Conservation (phyloP, 2,888 invertebrate genomes). For the Napeogenes sylphis region DNA sequence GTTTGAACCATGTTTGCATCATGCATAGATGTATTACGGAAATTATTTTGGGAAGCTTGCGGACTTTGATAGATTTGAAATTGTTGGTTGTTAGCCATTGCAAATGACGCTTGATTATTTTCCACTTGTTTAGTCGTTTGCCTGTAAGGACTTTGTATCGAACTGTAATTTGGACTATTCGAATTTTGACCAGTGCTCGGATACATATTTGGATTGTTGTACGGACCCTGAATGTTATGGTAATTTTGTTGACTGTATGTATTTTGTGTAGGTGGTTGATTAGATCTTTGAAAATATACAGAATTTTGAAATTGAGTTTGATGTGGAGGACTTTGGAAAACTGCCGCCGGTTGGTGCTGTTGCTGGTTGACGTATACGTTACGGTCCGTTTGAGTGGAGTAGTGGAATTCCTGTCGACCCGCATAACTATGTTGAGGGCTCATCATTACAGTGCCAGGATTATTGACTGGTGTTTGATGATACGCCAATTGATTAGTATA, state of each 20-base stretch:
- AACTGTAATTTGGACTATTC: slow-evolving; percentile 53
- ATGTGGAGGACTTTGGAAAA: slow-evolving; percentile 67
- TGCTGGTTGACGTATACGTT: slow-evolving; percentile 60
- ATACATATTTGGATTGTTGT: slow-evolving; percentile 55
- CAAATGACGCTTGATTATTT: slow-evolving; percentile 47
- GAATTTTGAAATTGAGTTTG: slow-evolving; percentile 64
- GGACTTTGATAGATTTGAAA: slow-evolving; percentile 72
- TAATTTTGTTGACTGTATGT: slow-evolving; percentile 57
- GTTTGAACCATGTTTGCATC: slow-evolving; percentile 43
- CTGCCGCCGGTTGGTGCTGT: slow-evolving; percentile 43
- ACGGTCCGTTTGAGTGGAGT: slow-evolving; percentile 58
- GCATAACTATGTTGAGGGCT: slow-evolving; percentile 64
- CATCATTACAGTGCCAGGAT: slow-evolving; percentile 64
- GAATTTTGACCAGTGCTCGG: slow-evolving; percentile 43
- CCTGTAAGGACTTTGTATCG: slow-evolving; percentile 58
- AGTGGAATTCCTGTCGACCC: slow-evolving; percentile 61
- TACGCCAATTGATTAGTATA: slow-evolving; percentile 65
- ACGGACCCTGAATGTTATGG: slow-evolving; percentile 57
- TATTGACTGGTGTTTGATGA: slow-evolving; percentile 39
- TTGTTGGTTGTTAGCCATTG: slow-evolving; percentile 46
- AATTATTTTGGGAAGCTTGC: slow-evolving; percentile 52
- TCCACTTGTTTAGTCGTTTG: slow-evolving; percentile 56
- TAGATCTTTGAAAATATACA: slow-evolving; percentile 63
- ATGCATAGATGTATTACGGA: slow-evolving; percentile 44
- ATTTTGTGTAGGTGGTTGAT: slow-evolving; percentile 46